phyloP scores from a whole-genome alignment of 2,888 invertebrate genomes.

The Cephus pygmeus region DNA sequence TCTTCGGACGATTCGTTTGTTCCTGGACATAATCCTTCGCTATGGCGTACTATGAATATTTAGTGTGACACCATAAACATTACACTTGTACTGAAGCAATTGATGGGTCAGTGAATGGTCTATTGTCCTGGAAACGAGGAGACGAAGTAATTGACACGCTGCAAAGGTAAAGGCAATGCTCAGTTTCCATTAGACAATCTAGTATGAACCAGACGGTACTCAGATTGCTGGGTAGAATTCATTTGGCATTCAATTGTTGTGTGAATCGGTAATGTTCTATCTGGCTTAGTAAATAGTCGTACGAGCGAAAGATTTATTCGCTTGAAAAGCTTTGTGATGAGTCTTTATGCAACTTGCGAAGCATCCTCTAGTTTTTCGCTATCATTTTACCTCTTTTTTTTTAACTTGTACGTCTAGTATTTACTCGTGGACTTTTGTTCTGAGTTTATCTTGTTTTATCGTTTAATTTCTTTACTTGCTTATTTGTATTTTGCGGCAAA shows the following conservation, averaged over 20 bases:
- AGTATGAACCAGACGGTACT: neutral
- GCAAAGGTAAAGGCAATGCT: slow-evolving; percentile 19
- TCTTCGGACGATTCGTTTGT: neutral
- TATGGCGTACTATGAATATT: neutral
- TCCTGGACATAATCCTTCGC: neutral
- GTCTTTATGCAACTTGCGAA: neutral
- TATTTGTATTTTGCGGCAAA: neutral
- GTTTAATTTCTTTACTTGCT: neutral
- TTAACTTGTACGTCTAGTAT: neutral
- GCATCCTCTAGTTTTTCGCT: neutral
- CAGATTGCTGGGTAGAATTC: neutral
- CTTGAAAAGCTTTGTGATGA: neutral
- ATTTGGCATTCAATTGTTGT: slow-evolving; percentile 19
- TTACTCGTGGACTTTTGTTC: neutral
- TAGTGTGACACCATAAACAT: neutral
- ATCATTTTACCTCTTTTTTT: neutral
- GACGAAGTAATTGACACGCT: slow-evolving; percentile 11
- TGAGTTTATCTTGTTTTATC: neutral
- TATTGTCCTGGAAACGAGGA: neutral
- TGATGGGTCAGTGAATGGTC: neutral
- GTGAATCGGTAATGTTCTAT: slow-evolving; percentile 3
- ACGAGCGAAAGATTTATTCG: neutral
- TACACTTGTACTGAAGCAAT: neutral
- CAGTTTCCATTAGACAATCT: slow-evolving; percentile 6
- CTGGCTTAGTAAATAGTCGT: neutral